These are phyloP conservation scores for Odocoileus hemionus DNA, from an alignment of 2,113 vertebrate species.

Conservation along the genomic window DNA sequence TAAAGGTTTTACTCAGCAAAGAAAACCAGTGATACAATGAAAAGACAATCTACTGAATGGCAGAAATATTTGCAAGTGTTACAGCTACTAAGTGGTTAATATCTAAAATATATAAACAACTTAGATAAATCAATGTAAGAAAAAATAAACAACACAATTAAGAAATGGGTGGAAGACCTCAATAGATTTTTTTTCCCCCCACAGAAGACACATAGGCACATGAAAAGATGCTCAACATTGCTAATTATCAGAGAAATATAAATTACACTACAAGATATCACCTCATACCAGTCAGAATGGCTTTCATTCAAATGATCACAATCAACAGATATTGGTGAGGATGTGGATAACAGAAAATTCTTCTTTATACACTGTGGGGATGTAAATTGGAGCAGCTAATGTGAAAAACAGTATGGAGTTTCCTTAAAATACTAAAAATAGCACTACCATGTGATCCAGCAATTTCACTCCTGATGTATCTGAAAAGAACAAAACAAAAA, in stretches of 20 bases:
- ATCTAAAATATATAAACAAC: background rate
- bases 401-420: background rate
- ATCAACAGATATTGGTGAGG: background rate
- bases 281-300: background rate
- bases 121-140: background rate
- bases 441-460: background rate
- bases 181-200: background rate
- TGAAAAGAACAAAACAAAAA: background rate
- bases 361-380: background rate
- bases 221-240: background rate
- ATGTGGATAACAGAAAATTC: background rate
- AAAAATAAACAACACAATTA: background rate
- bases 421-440: background rate
- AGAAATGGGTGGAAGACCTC: background rate
- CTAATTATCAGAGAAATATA: background rate
- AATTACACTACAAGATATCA: background rate
- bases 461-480: background rate
- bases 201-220: background rate
- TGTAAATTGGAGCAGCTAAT: background rate
- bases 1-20: background rate
- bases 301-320: background rate
- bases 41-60: background rate
- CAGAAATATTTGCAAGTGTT: background rate
- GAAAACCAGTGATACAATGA: background rate
- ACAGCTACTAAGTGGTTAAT: background rate